Conservation (phyloP, 64 coral and sea anemone species). For the Acropora tenuis region DNA sequence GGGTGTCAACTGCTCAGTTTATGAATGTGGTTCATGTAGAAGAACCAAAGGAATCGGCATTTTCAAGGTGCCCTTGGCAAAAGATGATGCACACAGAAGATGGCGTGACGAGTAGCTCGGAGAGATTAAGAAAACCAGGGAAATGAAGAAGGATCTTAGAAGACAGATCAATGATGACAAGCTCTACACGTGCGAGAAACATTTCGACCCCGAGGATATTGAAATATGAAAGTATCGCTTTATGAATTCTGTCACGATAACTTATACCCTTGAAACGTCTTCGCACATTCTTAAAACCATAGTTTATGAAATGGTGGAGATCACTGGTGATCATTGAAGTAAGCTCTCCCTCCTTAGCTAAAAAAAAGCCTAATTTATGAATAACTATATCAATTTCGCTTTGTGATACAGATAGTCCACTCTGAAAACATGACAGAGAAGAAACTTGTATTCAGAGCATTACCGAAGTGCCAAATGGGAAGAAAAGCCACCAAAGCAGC, state of each 20-base stretch:
- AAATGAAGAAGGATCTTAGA: too few relatives aligned
- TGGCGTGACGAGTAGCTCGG: too few relatives aligned
- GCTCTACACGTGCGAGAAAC: slow-evolving; percentile 10
- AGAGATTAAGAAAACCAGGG: too few relatives aligned
- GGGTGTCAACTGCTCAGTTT: background rate
- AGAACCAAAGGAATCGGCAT: slow-evolving; percentile 14
- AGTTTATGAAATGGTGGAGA: too few relatives aligned
- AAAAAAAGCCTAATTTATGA: background rate
- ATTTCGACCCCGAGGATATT: slow-evolving; percentile 35
- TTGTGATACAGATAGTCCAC: background rate
- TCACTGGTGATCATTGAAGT: background rate
- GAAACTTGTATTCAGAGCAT: slow-evolving; percentile 12
- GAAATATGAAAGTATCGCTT: slow-evolving; percentile 29
- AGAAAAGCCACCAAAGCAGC: slow-evolving; percentile 22
- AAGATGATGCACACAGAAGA: background rate
- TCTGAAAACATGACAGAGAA: slow-evolving; percentile 24
- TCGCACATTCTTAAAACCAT: too few relatives aligned
- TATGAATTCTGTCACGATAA: background rate
- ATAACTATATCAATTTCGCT: background rate
- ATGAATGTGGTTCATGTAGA: background rate
- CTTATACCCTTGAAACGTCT: background rate
- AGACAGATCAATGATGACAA: too few relatives aligned
- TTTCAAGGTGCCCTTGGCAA: slow-evolving; percentile 47
- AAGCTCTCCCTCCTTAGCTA: background rate
- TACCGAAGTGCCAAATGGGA: background rate